Conservation (phyloP, 2,113 vertebrate genomes). For the Rhinoptilus africanus region DNA sequence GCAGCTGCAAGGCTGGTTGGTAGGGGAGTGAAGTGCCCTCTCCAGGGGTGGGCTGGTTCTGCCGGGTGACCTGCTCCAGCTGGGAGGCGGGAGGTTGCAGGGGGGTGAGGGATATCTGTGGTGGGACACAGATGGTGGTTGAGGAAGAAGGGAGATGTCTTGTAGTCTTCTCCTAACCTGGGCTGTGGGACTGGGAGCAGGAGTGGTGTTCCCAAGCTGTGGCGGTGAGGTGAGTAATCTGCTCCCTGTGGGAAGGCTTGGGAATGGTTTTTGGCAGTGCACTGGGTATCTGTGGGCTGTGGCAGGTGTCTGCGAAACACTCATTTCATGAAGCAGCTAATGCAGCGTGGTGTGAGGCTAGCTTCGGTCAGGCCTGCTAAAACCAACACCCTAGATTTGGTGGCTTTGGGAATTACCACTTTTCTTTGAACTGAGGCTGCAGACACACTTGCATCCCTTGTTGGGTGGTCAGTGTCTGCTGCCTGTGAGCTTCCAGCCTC, state of each 20-base stretch:
- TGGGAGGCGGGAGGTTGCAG: neutral
- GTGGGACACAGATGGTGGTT: rapidly evolving
- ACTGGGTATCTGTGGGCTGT: rapidly evolving
- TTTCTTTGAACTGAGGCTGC: neutral
- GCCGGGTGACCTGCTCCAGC: neutral
- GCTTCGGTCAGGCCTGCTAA: neutral
- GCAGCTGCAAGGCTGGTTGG: neutral
- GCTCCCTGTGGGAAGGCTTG: neutral
- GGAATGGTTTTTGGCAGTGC: rapidly evolving
- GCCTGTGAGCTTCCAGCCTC: neutral
- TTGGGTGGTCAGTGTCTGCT: neutral
- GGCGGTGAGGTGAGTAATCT: neutral
- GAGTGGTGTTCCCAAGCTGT: neutral
- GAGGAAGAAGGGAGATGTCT: neutral
- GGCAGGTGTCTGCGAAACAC: rapidly evolving
- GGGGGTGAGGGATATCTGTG: rapidly evolving
- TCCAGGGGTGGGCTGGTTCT: neutral
- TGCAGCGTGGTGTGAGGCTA: rapidly evolving
- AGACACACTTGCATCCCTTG: rapidly evolving
- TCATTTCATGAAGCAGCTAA: rapidly evolving
- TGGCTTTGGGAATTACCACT: neutral
- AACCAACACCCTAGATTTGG: rapidly evolving
- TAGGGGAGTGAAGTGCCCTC: neutral
- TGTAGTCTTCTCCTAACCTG: rapidly evolving
- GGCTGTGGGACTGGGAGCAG: rapidly evolving